Evolutionary conservation across 2,888 invertebrate genomes (phyloP), one percentile per base, ranked within the genome.

Genomic region (Pristionchus entomophagus): DNA sequence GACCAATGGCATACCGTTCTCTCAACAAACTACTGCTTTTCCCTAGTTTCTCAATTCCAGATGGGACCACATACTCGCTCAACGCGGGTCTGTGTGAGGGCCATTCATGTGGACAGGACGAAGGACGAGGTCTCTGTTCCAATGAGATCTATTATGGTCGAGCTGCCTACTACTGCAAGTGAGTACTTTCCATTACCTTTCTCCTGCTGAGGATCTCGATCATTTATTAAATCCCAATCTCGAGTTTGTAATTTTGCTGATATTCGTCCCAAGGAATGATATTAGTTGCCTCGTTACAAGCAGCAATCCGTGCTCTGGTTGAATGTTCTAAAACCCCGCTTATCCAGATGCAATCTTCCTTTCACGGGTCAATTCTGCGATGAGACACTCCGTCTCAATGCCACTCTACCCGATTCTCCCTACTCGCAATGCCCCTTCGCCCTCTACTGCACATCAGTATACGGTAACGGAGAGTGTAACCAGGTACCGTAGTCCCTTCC

Each of bases 341-440:
- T 45, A 10, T 78, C n/a, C 78, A 80, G 78, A 22, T 80, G 78
- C 51, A 51, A 49, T 80, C 78, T 51, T 32, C 78, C 78, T 0
- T 80, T 80, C 78, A 80, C 78, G 49, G 78, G 78, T 1, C 6
- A 17, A 4, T 80, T 80, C 78, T 80, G 78, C 32, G 51, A 80
- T 29, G 51, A 49, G 29, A 80, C 78, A 17, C 32, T 80, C 12
- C 78, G 32, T 51, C 78, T 80, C 32, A 80, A 80, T n/a, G 32
- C 78, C 17, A 32, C 78, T 4, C 78, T 80, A 10, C 45, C 77
- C 77, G 29, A 22, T 14, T 80, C 78, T 12, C 78, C 22, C 19
- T 80, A 80, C 78, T 22, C 51, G 32, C 19, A 51, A 6, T 80
- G 78, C 22, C 78, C 78, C 51, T 51, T 32, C 8, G 51, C 78